Evolutionary conservation across 2,113 vertebrate genomes (phyloP), one percentile per base, ranked within the genome.

Genomic region (Glaucomys volans): DNA sequence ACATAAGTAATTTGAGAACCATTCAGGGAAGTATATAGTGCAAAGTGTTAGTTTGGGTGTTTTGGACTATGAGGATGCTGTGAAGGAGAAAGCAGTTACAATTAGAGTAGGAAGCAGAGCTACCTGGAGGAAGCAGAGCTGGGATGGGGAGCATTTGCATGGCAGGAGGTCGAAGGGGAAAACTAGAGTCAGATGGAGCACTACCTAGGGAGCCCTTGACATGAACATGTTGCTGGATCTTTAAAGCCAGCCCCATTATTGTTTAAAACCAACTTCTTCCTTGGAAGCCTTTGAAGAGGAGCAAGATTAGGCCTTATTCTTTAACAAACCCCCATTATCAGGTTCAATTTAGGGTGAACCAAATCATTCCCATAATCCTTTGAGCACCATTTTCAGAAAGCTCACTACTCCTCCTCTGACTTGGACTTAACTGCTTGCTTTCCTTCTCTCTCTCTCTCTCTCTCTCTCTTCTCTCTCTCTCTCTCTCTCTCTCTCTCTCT

Each of bases 271-370:
- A 76, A 71, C 66, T 40, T 86, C 44, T 24, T 93, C 83, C 52
- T 92, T 89, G 35, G 44, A 47, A 67, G 82, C 28, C 10, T 88
- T 88, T 69, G 50, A 87, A 84, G 64, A 95, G 71, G 64, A 95
- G 87, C 2, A 82, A 85, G 54, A 82, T 71, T 50, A 83, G 89
- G 30, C 5, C 32, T 57, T 76, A 26, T 30, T 75, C 20, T 94
- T 91, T 89, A 59, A 79, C 67, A 95, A 92, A 67, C 37, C 80
- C 52, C 94, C 52, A 86, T 26, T 62, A 75, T 69, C 86, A 72
- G 22, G 62, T 84, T 97, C 81, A 90, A 54, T 30, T 42, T 44
- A 44, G 64, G 35, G 50, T 83, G 90, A 92, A 74, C 40, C 76
- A 79, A 74, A 69, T 35, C 64, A 37, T 40, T 92, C 35, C 62